Evolutionary conservation across 2,888 invertebrate genomes (phyloP), one percentile per base, ranked within the genome.

Genomic region (Antheraea yamamai): DNA sequence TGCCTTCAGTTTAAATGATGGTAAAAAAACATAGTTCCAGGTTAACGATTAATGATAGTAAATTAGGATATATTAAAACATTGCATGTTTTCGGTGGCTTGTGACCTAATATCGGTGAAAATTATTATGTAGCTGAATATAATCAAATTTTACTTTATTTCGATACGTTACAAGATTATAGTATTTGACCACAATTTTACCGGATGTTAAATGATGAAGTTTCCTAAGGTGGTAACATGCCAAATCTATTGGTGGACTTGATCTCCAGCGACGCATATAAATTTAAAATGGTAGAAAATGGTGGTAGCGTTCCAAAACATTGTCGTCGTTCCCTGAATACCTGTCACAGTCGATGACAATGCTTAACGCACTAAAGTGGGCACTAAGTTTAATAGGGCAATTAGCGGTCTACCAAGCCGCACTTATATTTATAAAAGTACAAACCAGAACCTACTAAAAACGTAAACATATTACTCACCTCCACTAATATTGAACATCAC

Each of bases 401-500:
- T 23, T 12, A 23, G 23, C 61, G 61, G 4, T 2, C n/a, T 58
- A n/a, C n/a, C 58, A 58, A 58, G n/a, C n/a, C 10, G n/a, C n/a
- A 58, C n/a, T 20, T n/a, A 58, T 2, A n/a, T 18, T 58, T n/a
- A n/a, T n/a, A n/a, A 20, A 7, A 8, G 39, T 39, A 8, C 39
- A 39, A 39, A 18, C 18, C 18, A 55, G 55, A 55, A 55, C 7
- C n/a, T 23, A 61, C n/a, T 61, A 23, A 23, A 10, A 61, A 61
- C 23, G n/a, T 61, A 20, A 23, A 66, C 47, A 47, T 23, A 30
- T 30, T 58, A 83, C 88, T 87, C 80, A 93, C 94, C 91, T 73
- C 92, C 92, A 73, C 76, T 78, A 35, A 92, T 80, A 8, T 73
- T 71, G 76, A 89, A 91, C 20, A 10, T 66, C 4, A 93, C 87